phyloP scores from a whole-genome alignment of 2,888 invertebrate genomes.

The Clanis bilineata region DNA sequence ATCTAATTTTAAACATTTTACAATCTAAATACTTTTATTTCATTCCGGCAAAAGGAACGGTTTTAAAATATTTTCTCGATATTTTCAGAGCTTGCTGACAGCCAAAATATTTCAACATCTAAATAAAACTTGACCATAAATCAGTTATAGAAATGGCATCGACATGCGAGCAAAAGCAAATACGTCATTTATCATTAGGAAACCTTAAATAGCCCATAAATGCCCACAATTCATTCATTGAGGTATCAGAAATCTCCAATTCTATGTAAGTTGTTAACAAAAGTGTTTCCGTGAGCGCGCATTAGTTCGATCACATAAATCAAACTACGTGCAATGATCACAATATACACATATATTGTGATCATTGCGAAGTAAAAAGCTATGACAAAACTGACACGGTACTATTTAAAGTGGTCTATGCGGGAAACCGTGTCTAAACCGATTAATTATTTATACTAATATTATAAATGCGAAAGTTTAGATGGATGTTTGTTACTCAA shows the following conservation, averaged over 20 bases:
- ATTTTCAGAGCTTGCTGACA: background rate
- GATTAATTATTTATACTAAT: no score
- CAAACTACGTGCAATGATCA: slow-evolving; percentile 24
- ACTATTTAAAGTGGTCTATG: background rate
- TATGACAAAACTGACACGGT: background rate
- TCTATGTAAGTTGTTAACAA: slow-evolving; percentile 37
- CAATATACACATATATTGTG: background rate
- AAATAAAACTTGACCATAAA: slow-evolving; percentile 35
- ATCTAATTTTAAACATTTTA: no score
- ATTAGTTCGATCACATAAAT: slow-evolving; percentile 55
- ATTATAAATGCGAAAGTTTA: no score
- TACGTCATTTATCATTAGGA: slow-evolving; percentile 63
- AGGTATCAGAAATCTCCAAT: slow-evolving; percentile 63
- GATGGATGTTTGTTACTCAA: no score
- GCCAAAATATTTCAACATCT: background rate
- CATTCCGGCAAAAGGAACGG: background rate
- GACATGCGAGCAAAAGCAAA: slow-evolving; percentile 43
- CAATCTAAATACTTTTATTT: no score
- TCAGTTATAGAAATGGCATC: slow-evolving; percentile 41
- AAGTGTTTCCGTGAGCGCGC: slow-evolving; percentile 34
- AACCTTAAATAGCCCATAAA: slow-evolving; percentile 70
- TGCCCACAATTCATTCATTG: slow-evolving; percentile 72
- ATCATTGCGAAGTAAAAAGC: background rate
- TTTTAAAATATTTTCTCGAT: background rate
- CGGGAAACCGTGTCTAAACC: background rate